Evolutionary conservation across 1,140 invertebrate species (phyloP).

Genomic region (Heliconius nattereri): DNA sequence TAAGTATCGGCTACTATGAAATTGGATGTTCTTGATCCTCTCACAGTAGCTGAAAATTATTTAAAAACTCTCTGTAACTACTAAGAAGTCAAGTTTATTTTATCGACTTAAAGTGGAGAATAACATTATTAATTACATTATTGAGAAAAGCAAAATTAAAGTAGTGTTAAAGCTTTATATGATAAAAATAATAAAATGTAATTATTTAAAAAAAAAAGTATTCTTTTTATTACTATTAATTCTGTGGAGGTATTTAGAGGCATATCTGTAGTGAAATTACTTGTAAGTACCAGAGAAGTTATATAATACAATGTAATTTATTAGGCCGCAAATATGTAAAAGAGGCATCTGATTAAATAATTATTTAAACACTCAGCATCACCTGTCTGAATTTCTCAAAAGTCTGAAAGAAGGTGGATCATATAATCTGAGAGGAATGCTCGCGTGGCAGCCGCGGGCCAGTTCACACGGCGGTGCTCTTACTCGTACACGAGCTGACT

Average conservation of each 20-base stretch:
- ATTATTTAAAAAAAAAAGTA: no score
- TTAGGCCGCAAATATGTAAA: background rate
- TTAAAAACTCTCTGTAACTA: no score
- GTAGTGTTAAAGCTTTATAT: no score
- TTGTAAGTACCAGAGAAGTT: background rate
- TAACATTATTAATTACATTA: no score
- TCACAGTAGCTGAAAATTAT: no score
- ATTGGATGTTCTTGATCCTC: background rate
- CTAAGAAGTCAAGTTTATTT: no score
- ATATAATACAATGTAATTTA: background rate
- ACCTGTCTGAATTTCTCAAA: slow-evolving; percentile 14
- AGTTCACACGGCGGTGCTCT: slow-evolving; percentile 28
- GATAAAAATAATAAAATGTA: no score
- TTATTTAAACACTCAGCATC: background rate
- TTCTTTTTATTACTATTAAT: no score
- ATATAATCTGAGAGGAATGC: slow-evolving; percentile 34
- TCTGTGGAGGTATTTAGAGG: no score
- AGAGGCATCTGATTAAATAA: slow-evolving; percentile 7
- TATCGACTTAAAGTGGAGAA: no score
- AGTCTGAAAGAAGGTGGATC: background rate
- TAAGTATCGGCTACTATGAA: background rate
- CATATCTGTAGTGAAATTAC: no score
- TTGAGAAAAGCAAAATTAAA: no score
- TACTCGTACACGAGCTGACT: background rate
- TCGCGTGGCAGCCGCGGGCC: slow-evolving; percentile 32